phyloP scores from a whole-genome alignment of 1,140 invertebrate genomes.

The Caenorhabditis latens region DNA sequence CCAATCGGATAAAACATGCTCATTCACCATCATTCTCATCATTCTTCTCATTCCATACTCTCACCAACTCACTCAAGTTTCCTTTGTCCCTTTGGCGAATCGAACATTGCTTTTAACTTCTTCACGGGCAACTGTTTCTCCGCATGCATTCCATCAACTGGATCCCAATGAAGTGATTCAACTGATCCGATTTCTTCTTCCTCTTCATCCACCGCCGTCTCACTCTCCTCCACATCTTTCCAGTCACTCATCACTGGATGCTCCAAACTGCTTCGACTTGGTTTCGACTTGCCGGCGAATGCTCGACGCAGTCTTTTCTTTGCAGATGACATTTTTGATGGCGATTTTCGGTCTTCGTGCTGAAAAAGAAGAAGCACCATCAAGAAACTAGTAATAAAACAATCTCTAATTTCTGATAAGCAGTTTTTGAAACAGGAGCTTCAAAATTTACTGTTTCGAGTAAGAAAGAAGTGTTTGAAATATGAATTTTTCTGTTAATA shows the following conservation, averaged over 20 bases:
- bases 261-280: background rate
- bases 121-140: slow-evolving; percentile 67
- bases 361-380: no score
- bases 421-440: no score
- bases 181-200: slow-evolving; percentile 66
- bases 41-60: background rate
- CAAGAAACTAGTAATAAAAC: background rate
- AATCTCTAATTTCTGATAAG: no score
- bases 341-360: slow-evolving; percentile 60
- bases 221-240: slow-evolving; percentile 61
- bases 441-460: no score
- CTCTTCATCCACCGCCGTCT: slow-evolving; percentile 57
- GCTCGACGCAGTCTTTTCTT: slow-evolving; percentile 67
- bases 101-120: slow-evolving; percentile 65
- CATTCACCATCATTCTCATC: background rate
- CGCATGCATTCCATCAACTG: slow-evolving; percentile 69
- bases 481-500: no score
- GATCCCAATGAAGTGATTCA: slow-evolving; percentile 68
- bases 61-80: slow-evolving; percentile 57
- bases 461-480: no score
- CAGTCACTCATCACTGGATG: slow-evolving; percentile 66
- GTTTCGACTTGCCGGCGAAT: slow-evolving; percentile 59
- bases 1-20: slow-evolving; percentile 16
- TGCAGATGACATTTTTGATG: slow-evolving; percentile 67
- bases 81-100: slow-evolving; percentile 50